phyloP scores from a whole-genome alignment of 2,113 vertebrate genomes.

The Tyrannus savana region DNA sequence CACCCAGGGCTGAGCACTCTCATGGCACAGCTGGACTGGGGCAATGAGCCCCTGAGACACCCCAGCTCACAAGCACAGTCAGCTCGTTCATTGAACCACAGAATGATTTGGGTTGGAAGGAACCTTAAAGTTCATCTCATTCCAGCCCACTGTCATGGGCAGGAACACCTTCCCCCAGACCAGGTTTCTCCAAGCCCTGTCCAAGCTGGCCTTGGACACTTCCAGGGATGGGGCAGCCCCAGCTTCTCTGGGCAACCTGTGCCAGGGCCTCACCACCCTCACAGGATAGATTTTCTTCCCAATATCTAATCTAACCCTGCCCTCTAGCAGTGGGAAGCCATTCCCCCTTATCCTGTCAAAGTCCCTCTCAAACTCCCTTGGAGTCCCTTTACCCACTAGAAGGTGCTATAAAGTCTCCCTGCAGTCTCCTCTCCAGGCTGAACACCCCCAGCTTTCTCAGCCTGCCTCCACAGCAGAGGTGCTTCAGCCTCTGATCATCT shows the following conservation, averaged over 20 bases:
- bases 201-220: background rate
- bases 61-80: rapidly evolving
- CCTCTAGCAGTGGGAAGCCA: background rate
- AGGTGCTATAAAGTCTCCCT: background rate
- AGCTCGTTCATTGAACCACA: background rate
- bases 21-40: too few species aligned
- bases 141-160: background rate
- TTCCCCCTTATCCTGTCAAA: background rate
- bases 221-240: background rate
- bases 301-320: background rate
- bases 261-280: background rate
- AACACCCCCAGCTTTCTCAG: background rate
- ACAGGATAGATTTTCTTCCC: background rate
- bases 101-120: background rate
- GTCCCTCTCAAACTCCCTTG: background rate
- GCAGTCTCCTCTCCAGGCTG: background rate
- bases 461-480: background rate
- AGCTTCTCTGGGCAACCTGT: background rate
- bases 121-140: background rate
- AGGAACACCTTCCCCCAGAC: background rate
- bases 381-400: background rate
- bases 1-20: background rate
- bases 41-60: rapidly evolving
- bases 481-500: background rate
- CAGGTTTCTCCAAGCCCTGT: background rate